A percentile compares a stretch with the other conserved stretches of the same genome.
phyloP scores from a whole-genome alignment of 2,888 invertebrate species.

The Microctonus aethiopoides region DNA sequence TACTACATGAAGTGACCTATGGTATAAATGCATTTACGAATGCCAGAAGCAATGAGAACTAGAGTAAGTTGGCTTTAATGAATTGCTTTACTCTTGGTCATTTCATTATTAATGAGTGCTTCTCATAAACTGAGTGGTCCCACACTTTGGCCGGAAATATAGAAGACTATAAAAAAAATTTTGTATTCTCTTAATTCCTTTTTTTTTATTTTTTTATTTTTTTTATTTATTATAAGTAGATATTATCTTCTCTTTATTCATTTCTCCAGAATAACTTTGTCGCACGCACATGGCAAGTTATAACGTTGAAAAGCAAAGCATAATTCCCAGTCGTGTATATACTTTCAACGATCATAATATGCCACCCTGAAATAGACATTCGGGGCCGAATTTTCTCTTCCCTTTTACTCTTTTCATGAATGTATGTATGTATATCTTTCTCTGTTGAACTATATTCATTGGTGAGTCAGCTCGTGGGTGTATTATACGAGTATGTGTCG shows the following conservation, averaged over 20 bases:
- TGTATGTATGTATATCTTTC: too few relatives aligned
- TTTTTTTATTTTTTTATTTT: too few relatives aligned
- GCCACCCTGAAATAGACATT: constrained; percentile 17
- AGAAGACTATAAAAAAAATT: neutral
- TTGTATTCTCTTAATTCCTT: neutral
- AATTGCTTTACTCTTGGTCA: constrained; percentile 50
- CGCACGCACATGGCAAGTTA: constrained; percentile 18
- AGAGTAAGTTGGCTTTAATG: constrained; percentile 41
- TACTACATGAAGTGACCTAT: neutral
- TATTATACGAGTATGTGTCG: constrained; percentile 15
- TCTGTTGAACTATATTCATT: neutral
- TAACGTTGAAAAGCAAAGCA: constrained; percentile 19
- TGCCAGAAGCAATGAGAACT: neutral
- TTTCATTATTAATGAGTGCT: constrained; percentile 55
- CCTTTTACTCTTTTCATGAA: too few relatives aligned
- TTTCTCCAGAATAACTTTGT: neutral
- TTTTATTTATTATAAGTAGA: too few relatives aligned
- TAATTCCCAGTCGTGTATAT: constrained; percentile 18
- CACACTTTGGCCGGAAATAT: constrained; percentile 46
- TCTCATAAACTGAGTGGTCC: constrained; percentile 47
- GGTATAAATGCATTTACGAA: neutral
- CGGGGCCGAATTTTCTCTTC: constrained; percentile 4
- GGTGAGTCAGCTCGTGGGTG: constrained; percentile 21
- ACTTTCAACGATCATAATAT: constrained; percentile 9
- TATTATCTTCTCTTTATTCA: constrained; percentile 2